Percentiles rank a stretch among this genome's conserved stretches.
Conservation (phyloP, 2,888 invertebrate species). For the Pseudococcus longispinus region DNA sequence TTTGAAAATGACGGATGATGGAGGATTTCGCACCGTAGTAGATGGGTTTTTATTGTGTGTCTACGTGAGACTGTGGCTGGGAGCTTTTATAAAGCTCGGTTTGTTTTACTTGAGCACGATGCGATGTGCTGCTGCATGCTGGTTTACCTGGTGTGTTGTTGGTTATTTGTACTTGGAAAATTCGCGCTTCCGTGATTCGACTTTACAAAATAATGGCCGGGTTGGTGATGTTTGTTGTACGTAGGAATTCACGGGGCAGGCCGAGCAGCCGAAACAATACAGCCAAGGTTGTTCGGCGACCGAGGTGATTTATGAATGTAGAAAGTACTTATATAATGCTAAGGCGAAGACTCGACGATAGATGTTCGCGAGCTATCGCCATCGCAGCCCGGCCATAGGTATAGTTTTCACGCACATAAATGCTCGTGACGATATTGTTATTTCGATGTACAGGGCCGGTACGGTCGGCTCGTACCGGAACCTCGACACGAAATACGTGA, state of each 20-base stretch:
- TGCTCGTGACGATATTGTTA: slow-evolving; percentile 17
- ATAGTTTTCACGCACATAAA: background rate
- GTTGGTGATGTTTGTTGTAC: background rate
- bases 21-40: background rate
- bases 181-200: slow-evolving; percentile 8
- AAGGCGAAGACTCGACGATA: background rate
- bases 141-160: background rate
- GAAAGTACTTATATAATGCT: background rate
- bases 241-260: background rate
- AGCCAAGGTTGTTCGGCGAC: background rate
- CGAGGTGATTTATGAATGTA: slow-evolving; percentile 2
- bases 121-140: background rate
- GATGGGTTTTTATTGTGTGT: background rate
- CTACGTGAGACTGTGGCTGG: background rate
- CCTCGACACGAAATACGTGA: slow-evolving; percentile 10
- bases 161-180: background rate
- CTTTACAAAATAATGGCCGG: background rate
- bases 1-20: slow-evolving; percentile 32
- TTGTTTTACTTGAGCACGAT: background rate
- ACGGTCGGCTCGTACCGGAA: background rate
- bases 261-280: background rate
- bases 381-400: background rate
- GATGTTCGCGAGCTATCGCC: background rate
- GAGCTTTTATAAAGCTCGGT: background rate
- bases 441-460: background rate